These are phyloP conservation scores for Monomorium pharaonis DNA, from an alignment of 1,140 invertebrate species.

Conservation along the genomic window DNA sequence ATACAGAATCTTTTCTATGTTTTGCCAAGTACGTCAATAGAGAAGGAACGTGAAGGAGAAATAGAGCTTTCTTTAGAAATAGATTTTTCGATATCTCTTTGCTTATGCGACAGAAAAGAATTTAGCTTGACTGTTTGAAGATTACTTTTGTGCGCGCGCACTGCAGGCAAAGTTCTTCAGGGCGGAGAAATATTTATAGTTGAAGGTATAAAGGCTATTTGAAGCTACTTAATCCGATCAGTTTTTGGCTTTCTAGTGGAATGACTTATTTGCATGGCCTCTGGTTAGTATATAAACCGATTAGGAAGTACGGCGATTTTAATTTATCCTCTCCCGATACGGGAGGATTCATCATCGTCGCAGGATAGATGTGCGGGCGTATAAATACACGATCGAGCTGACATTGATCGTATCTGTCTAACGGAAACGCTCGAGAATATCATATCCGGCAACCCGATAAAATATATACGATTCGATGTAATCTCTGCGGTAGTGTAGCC, in stretches of 20 bases:
- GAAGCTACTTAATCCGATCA: not conserved
- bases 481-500: slow-evolving; percentile 58
- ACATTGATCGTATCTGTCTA: slow-evolving; percentile 55
- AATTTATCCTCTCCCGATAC: slow-evolving; percentile 13
- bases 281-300: not conserved
- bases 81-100: not conserved
- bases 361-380: slow-evolving; percentile 33
- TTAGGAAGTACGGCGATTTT: slow-evolving; percentile 23
- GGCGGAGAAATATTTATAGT: not conserved
- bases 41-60: not conserved
- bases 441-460: slow-evolving; percentile 54
- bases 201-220: too few species aligned
- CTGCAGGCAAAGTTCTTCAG: not conserved
- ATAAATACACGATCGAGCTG: slow-evolving; percentile 64
- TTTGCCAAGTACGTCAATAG: not conserved
- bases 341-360: slow-evolving; percentile 41
- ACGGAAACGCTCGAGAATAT: slow-evolving; percentile 61
- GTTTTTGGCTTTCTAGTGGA: not conserved
- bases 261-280: not conserved
- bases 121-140: not conserved
- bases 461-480: slow-evolving; percentile 64
- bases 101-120: not conserved
- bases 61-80: not conserved
- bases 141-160: too few species aligned
- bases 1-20: not conserved